phyloP scores from a whole-genome alignment of 2,888 invertebrate species.

The Cryptophagus acutangulus region DNA sequence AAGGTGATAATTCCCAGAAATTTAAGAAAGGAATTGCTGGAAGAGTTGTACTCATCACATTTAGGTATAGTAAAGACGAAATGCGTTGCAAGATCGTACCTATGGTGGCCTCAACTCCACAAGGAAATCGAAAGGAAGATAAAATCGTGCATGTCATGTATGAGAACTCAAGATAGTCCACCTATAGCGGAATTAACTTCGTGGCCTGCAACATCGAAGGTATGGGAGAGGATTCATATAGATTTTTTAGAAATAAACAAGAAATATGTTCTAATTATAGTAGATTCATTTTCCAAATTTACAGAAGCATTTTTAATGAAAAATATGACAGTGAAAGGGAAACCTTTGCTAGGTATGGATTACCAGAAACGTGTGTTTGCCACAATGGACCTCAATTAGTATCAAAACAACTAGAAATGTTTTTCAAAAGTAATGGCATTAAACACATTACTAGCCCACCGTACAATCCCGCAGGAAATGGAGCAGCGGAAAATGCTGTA shows the following conservation, averaged over 20 bases:
- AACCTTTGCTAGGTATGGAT: no score
- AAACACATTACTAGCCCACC: no score
- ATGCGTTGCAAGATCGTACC: neutral
- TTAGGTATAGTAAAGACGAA: neutral
- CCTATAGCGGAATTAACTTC: constrained; percentile 6
- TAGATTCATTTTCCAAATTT: neutral
- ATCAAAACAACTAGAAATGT: no score
- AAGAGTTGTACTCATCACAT: constrained; percentile 17
- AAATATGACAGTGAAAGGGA: no score
- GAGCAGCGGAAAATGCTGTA: no score
- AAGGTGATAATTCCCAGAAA: constrained; percentile 16
- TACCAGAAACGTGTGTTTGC: no score
- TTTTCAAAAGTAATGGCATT: no score
- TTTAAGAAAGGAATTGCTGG: constrained; percentile 11
- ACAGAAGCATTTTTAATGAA: neutral
- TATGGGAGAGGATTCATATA: constrained; percentile 11
- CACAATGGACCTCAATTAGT: no score
- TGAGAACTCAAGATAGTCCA: constrained; percentile 6
- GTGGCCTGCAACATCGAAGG: neutral
- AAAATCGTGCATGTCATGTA: neutral
- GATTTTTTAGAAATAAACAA: neutral
- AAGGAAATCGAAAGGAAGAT: constrained; percentile 3
- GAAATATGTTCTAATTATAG: neutral
- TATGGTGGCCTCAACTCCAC: neutral
- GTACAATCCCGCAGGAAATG: no score